A percentile compares a stretch with the other conserved stretches of the same genome.
phyloP scores from a whole-genome alignment of 92 coral and sea anemone genomes.

The Epizoanthus scotinus region DNA sequence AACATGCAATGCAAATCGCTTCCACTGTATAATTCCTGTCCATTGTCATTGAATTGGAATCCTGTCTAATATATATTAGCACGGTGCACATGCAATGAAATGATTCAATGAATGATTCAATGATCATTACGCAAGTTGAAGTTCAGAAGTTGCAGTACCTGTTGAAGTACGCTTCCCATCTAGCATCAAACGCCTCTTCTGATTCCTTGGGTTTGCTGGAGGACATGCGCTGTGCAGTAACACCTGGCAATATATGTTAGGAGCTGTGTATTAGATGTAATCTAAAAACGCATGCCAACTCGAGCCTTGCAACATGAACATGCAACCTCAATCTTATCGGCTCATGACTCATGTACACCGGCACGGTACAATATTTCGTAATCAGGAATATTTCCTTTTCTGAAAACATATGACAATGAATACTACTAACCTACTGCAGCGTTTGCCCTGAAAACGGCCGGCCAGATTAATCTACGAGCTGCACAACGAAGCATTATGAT shows the following conservation, averaged over 20 bases:
- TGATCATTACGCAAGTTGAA: no score
- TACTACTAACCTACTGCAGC: slow-evolving; percentile 67
- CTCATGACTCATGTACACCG: no score
- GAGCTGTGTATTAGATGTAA: no score
- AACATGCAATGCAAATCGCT: no score
- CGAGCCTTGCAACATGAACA: no score
- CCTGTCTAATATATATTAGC: background rate
- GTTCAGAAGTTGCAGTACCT: slow-evolving; percentile 59
- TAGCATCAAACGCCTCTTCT: slow-evolving; percentile 96
- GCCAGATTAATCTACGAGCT: slow-evolving; percentile 59
- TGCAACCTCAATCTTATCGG: no score
- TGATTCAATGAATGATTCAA: no score
- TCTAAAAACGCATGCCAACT: no score
- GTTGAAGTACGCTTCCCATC: slow-evolving; percentile 92
- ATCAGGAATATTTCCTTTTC: background rate
- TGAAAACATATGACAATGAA: background rate
- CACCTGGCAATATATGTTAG: slow-evolving; percentile 43
- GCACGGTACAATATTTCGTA: background rate
- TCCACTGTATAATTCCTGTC: no score
- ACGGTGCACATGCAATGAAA: background rate
- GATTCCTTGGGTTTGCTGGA: slow-evolving; percentile 88
- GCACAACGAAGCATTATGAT: slow-evolving; percentile 90
- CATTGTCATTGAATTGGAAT: no score
- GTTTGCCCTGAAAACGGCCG: slow-evolving; percentile 56
- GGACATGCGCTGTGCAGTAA: slow-evolving; percentile 63